Base-by-base conservation (phyloP, 2,888 invertebrate genomes). In the Germaria angustata region DNA sequence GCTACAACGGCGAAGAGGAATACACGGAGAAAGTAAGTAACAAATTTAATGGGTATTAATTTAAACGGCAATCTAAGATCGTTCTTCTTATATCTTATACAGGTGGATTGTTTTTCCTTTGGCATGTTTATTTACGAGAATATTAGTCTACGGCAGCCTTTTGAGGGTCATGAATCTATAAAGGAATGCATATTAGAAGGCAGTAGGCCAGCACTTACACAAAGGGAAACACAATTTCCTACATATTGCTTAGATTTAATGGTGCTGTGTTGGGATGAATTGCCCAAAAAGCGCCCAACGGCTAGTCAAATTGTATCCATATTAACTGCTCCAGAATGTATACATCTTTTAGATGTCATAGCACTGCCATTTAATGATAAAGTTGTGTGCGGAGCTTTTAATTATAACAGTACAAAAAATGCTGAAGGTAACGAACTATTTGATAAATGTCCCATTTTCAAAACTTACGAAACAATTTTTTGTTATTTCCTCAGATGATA, bases 51-150 rank as follows among this genome's bases (percentile, higher is more conserved):
- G 3, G 1, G 24, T 13, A 6, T 0, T 22, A 6, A 28, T n/a
- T 22, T 0, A 41, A 63, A 28, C 6, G 3, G 11, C 7, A 66
- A n/a, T 24, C 2, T 8, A 53, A 51, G 1, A 15, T 6, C 0
- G 2, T 53, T 53, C 4, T 1, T 32, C 1, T 15, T 15, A 15
- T 6, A 17, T 11, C 15, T 24, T 32, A 6, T 69, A 5, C 20
- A 95, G 95, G 98, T 99, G 77, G 99, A 99, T 90, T 98, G 98
- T 86, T 99, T 99, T 92, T 99, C 99, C 0, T 99, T 98, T 92
- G 99, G 99, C 17, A 99, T 99, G 99, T 96, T 99, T 89, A 93
- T 99, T 86, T 99, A 99, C 91, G 99, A 99, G 92, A 93, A 99
- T 85, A 92, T 99, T 65, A 97, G 98, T 0, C 92, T 99, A 57